Evolutionary conservation across 2,888 invertebrate species (phyloP).

Genomic region (Junonia oenone): DNA sequence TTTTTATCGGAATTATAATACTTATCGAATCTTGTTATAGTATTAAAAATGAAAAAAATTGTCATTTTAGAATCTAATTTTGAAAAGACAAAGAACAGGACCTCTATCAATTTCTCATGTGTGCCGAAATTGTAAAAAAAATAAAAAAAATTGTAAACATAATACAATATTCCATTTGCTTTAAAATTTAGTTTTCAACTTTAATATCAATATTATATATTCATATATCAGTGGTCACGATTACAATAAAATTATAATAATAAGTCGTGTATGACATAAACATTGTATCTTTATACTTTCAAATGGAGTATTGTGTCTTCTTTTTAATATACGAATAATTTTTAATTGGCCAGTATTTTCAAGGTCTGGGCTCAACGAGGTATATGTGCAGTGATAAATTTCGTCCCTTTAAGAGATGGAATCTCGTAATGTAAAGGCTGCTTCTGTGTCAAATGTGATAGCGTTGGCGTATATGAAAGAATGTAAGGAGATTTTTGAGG

Average conservation of each 20-base stretch:
- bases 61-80: constrained; percentile 32
- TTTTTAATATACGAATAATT: constrained; percentile 1
- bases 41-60: constrained; percentile 9
- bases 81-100: constrained; percentile 16
- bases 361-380: constrained; percentile 35
- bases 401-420: constrained; percentile 36
- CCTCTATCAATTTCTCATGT: neutral
- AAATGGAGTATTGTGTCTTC: constrained; percentile 5
- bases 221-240: neutral
- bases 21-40: constrained; percentile 8
- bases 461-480: constrained; percentile 16
- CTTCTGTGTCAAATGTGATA: constrained; percentile 36
- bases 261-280: too few relatives aligned
- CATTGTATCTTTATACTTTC: neutral
- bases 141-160: neutral
- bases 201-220: neutral
- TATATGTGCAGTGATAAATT: constrained; percentile 33
- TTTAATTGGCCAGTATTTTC: constrained; percentile 54
- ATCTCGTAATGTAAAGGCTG: constrained; percentile 36
- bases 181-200: neutral
- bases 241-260: neutral
- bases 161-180: neutral
- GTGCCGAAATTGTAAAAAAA: neutral
- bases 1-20: constrained; percentile 15
- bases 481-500: constrained; percentile 21